A percentile compares a stretch with the other conserved stretches of the same genome.
phyloP scores from a whole-genome alignment of 2,113 vertebrate genomes.

The Cranoglanis bouderius region DNA sequence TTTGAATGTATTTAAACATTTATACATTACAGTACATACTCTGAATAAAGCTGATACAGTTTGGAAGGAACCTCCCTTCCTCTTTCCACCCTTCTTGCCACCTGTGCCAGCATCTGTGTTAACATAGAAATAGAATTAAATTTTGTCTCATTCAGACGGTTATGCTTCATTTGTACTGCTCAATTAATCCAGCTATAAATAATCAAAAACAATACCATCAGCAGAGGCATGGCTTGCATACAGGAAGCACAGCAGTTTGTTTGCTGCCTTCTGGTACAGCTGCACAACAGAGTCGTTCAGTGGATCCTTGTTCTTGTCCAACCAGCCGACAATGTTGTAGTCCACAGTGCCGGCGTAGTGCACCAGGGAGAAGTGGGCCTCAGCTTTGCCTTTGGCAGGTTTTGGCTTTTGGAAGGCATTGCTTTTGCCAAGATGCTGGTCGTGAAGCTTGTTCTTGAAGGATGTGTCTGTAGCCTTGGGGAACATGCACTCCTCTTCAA shows the following conservation, averaged over 20 bases:
- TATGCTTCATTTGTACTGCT: not conserved
- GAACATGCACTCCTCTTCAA: constrained; percentile 74
- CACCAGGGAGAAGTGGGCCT: constrained; percentile 79
- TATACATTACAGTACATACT: constrained; percentile 39
- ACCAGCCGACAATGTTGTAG: constrained; percentile 63
- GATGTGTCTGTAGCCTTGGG: constrained; percentile 60
- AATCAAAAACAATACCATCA: constrained; percentile 58
- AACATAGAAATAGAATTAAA: not conserved
- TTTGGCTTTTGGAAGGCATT: constrained; percentile 79
- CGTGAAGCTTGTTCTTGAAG: constrained; percentile 84
- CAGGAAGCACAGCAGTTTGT: constrained; percentile 65
- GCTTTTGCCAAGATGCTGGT: constrained; percentile 67
- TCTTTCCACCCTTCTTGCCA: constrained; percentile 77
- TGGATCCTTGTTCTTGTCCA: constrained; percentile 76
- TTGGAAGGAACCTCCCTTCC: constrained; percentile 87
- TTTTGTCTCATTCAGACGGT: not conserved
- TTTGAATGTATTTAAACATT: not conserved
- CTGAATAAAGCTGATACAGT: constrained; percentile 85
- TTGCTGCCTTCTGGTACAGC: constrained; percentile 71
- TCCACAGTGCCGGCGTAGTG: constrained; percentile 82
- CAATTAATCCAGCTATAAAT: not conserved
- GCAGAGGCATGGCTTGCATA: constrained; percentile 58
- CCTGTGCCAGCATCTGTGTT: not conserved
- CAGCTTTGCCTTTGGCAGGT: constrained; percentile 74
- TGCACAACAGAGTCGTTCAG: constrained; percentile 74